Conservation (phyloP, 2,797 vertebrate genomes). For the Okamejei kenojei region DNA sequence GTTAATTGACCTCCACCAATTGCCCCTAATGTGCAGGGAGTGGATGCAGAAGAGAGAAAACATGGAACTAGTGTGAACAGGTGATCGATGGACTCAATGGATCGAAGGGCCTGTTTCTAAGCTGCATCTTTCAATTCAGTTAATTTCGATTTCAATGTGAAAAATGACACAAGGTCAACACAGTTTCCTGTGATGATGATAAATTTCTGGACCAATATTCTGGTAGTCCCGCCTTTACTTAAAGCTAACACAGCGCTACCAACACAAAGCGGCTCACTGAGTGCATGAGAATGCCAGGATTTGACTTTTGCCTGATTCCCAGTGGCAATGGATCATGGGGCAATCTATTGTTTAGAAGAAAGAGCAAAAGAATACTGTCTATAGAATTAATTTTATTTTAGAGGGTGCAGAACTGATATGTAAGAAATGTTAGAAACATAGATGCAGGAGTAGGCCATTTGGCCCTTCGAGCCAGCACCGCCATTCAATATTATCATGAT, state of each 20-base stretch:
- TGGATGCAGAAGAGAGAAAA: too few relatives aligned
- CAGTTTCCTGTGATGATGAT: not conserved
- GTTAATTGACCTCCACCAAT: too few relatives aligned
- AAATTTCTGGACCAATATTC: not conserved
- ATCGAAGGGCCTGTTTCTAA: too few relatives aligned
- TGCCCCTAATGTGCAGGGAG: too few relatives aligned
- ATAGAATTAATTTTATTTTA: not conserved
- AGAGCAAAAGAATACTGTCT: not conserved
- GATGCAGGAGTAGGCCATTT: too few relatives aligned
- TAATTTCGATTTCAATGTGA: not conserved
- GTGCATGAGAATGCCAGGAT: not conserved
- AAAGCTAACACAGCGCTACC: not conserved
- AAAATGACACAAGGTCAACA: not conserved
- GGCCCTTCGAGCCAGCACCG: too few relatives aligned
- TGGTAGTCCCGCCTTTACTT: not conserved
- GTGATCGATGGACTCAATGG: too few relatives aligned
- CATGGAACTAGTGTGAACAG: too few relatives aligned
- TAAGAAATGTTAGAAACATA: not conserved
- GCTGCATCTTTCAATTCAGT: too few relatives aligned
- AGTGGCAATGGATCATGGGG: not conserved
- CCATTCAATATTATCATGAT: too few relatives aligned
- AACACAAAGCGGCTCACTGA: not conserved
- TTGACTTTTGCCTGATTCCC: not conserved
- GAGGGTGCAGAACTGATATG: not conserved
- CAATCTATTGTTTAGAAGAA: not conserved